phyloP scores from a whole-genome alignment of 2,113 vertebrate genomes.

The Elgaria multicarinata region DNA sequence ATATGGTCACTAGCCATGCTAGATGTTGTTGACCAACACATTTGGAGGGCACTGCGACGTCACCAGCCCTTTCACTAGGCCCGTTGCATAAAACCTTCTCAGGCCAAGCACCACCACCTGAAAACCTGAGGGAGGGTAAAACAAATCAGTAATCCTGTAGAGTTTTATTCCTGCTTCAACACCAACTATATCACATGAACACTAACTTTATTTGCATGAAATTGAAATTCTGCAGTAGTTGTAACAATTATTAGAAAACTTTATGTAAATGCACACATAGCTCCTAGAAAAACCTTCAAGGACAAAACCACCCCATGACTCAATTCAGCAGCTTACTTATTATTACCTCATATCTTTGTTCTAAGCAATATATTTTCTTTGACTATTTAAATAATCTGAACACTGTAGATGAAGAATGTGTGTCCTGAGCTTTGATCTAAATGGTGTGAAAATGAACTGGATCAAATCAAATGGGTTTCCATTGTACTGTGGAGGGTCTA shows the following conservation, averaged over 20 bases:
- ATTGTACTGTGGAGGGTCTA: not conserved
- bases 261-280: not conserved
- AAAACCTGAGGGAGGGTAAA: too few species aligned
- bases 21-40: too few species aligned
- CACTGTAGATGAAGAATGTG: not conserved
- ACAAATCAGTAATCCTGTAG: not conserved
- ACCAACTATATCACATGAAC: not conserved
- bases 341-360: not conserved
- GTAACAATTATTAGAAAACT: not conserved
- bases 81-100: too few species aligned
- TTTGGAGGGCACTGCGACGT: too few species aligned
- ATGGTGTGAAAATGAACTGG: not conserved
- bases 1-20: too few species aligned
- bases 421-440: not conserved
- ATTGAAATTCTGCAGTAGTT: not conserved
- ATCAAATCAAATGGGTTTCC: not conserved
- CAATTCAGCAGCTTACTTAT: not conserved
- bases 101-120: too few species aligned
- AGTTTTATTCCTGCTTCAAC: not conserved
- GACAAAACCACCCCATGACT: not conserved
- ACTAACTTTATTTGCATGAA: not conserved
- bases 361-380: not conserved
- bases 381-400: conserved; percentile 10
- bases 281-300: not conserved
- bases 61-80: too few species aligned